Conservation (phyloP, 2,888 invertebrate genomes). For the Antheraea yamamai region DNA sequence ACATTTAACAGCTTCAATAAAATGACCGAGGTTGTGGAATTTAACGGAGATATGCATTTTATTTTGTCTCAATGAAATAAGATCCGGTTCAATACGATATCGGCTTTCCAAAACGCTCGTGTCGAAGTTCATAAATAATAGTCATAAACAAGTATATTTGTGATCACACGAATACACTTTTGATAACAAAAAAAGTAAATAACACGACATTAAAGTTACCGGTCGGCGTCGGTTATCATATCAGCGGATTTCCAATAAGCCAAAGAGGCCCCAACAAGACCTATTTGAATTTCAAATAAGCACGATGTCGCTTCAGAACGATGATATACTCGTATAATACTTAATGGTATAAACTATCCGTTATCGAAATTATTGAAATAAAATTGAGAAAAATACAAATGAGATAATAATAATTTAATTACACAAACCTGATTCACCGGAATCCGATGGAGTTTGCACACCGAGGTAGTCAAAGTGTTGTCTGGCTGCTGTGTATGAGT, state of each 20-base stretch:
- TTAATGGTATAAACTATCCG: too few relatives aligned
- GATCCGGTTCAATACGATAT: slow-evolving; percentile 12
- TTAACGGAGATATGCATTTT: neutral
- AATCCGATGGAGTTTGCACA: slow-evolving; percentile 94
- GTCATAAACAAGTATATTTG: slow-evolving; percentile 6
- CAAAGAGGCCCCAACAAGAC: slow-evolving; percentile 44
- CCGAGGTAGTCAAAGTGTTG: slow-evolving; percentile 86
- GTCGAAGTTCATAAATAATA: neutral
- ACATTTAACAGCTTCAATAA: neutral
- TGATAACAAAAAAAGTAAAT: slow-evolving; percentile 25
- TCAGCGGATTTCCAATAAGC: slow-evolving; percentile 43
- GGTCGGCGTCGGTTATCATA: slow-evolving; percentile 33
- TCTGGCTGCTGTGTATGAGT: slow-evolving; percentile 84
- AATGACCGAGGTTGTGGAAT: neutral
- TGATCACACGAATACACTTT: slow-evolving; percentile 13
- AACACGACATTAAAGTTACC: slow-evolving; percentile 34
- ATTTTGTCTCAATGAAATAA: slow-evolving; percentile 26
- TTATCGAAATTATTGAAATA: too few relatives aligned
- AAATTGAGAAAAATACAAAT: neutral
- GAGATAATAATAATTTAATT: neutral
- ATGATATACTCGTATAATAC: slow-evolving; percentile 28
- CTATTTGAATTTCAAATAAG: slow-evolving; percentile 51
- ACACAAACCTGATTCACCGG: slow-evolving; percentile 85
- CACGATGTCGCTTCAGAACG: slow-evolving; percentile 38
- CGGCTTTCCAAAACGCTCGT: neutral